Percentiles rank a stretch among this genome's conserved stretches.
These are phyloP conservation scores for Dicaeum eximium DNA, from an alignment of 2,113 vertebrate genomes.

Conservation along the genomic window DNA sequence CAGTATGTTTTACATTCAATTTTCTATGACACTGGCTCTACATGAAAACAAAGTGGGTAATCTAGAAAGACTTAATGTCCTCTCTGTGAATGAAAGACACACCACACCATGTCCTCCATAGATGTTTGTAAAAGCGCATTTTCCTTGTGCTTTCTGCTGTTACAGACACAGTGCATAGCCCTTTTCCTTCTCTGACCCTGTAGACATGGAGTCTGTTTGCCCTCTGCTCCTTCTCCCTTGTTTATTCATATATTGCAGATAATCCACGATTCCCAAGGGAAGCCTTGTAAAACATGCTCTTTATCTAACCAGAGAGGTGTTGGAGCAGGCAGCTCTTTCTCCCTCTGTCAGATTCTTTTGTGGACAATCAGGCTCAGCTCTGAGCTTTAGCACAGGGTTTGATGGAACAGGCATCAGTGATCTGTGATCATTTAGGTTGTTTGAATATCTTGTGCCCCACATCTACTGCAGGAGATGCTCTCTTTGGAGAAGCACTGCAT, in stretches of 20 bases:
- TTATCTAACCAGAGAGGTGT: neutral
- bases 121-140: neutral
- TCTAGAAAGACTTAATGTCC: neutral
- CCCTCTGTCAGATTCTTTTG: neutral
- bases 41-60: neutral
- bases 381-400: neutral
- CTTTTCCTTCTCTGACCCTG: neutral
- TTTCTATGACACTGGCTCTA: neutral
- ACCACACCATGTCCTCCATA: neutral
- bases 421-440: neutral
- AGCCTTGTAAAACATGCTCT: neutral
- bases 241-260: neutral
- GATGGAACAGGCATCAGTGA: neutral
- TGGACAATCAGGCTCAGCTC: neutral
- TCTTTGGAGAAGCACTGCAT: neutral
- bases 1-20: neutral
- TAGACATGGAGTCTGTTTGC: neutral
- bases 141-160: neutral
- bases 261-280: neutral
- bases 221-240: neutral
- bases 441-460: neutral
- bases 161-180: neutral
- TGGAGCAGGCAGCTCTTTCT: neutral
- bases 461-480: neutral
- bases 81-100: neutral